A percentile compares a stretch with the other conserved stretches of the same genome.
Conservation (phyloP, 2,113 vertebrate genomes). For the Vicugna pacos region DNA sequence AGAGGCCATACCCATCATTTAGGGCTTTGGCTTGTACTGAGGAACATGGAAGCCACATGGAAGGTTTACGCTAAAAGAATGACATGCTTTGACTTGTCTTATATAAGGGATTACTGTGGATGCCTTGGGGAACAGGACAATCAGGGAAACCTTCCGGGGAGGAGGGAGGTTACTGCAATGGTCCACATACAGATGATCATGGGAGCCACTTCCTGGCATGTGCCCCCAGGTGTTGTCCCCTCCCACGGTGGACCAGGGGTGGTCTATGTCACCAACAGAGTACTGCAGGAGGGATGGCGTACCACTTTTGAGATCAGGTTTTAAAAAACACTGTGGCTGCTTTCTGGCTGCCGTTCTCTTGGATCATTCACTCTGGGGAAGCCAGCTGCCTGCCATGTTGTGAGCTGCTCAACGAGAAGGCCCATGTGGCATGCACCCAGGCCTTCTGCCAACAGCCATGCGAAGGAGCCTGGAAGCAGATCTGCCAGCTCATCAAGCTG, state of each 20-base stretch:
- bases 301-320: not conserved
- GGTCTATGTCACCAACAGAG: not conserved
- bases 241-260: not conserved
- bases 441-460: not conserved
- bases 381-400: not conserved
- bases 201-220: not conserved
- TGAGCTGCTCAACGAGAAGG: not conserved
- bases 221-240: not conserved
- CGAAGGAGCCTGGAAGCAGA: not conserved
- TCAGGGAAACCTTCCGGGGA: too few relatives aligned
- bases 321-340: not conserved
- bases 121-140: not conserved
- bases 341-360: not conserved
- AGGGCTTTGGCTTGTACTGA: not conserved
- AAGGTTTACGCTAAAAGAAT: not conserved
- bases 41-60: not conserved
- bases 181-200: accelerated
- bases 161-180: not conserved
- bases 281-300: too few relatives aligned
- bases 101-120: too few relatives aligned
- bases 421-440: accelerated
- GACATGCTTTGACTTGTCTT: not conserved
- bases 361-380: not conserved
- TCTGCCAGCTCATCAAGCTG: not conserved
- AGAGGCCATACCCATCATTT: not conserved